phyloP scores from a whole-genome alignment of 1,140 invertebrate genomes.

The Listronotus oregonensis region DNA sequence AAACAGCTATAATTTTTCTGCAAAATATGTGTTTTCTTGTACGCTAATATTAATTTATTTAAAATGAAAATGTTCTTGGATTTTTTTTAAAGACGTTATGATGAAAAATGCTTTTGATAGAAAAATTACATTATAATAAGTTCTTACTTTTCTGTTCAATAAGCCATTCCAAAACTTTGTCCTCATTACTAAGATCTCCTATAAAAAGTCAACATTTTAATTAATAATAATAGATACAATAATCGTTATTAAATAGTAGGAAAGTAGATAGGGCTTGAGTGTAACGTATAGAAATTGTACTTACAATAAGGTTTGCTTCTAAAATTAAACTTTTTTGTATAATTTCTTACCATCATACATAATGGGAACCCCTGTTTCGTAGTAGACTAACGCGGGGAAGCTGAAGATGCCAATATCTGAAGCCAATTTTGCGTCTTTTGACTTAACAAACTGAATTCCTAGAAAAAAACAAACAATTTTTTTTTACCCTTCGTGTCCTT shows the following conservation, averaged over 20 bases:
- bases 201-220: conserved; percentile 59
- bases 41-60: too few relatives aligned
- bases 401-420: conserved; percentile 90
- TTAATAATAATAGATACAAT: too few relatives aligned
- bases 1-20: too few relatives aligned
- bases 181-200: conserved; percentile 95
- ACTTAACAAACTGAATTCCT: conserved; percentile 84
- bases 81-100: not conserved
- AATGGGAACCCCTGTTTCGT: conserved; percentile 90
- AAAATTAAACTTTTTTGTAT: conserved; percentile 2
- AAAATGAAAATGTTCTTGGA: conserved; percentile 13
- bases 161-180: conserved; percentile 93
- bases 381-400: conserved; percentile 88
- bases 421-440: conserved; percentile 85
- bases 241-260: too few relatives aligned
- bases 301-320: conserved; percentile 3
- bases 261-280: too few relatives aligned
- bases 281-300: not conserved
- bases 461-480: conserved; percentile 5
- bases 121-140: conserved; percentile 12
- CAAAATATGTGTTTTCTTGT: too few relatives aligned
- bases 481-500: too few relatives aligned
- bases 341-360: conserved; percentile 87
- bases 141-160: conserved; percentile 92
- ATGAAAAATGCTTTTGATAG: not conserved